phyloP scores from a whole-genome alignment of 2,797 vertebrate species.

The Austrolebias charrua region DNA sequence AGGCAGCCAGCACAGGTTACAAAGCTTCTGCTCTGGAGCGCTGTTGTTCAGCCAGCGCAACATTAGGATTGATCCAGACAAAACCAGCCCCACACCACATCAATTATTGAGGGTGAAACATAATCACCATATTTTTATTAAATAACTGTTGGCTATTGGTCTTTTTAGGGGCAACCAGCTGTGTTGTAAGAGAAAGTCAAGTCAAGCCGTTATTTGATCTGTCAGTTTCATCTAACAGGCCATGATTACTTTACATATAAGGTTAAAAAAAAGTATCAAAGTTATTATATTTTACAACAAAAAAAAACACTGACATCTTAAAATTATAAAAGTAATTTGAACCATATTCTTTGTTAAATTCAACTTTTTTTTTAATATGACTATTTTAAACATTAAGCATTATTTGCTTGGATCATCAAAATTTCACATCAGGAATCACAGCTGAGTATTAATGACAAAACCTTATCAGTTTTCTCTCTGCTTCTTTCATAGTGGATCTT shows the following conservation, averaged over 20 bases:
- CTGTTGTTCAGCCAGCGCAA: conserved; percentile 43
- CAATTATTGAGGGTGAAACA: conserved; percentile 75
- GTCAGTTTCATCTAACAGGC: conserved; percentile 19
- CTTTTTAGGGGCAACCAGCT: conserved; percentile 58
- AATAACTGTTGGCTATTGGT: conserved; percentile 52
- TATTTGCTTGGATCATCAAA: conserved; percentile 18
- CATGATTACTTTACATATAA: conserved; percentile 7
- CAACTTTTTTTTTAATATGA: too few species aligned
- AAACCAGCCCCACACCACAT: conserved; percentile 52
- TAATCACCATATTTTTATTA: conserved; percentile 66
- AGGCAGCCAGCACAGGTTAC: conserved; percentile 61
- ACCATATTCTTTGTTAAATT: too few species aligned
- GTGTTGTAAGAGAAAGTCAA: conserved; percentile 62
- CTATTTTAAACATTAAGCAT: not conserved
- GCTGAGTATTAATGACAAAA: too few species aligned
- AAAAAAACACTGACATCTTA: not conserved
- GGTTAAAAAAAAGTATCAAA: not conserved
- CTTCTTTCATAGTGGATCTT: conserved; percentile 61
- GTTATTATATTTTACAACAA: not conserved
- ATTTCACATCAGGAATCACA: conserved; percentile 12
- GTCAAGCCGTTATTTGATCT: conserved; percentile 28
- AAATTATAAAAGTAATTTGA: not conserved
- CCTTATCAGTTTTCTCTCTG: conserved; percentile 12
- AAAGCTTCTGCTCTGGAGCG: conserved; percentile 56
- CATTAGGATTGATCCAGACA: conserved; percentile 71